Conservation (phyloP, 2,797 vertebrate genomes). For the Enteromius trimaculatus region DNA sequence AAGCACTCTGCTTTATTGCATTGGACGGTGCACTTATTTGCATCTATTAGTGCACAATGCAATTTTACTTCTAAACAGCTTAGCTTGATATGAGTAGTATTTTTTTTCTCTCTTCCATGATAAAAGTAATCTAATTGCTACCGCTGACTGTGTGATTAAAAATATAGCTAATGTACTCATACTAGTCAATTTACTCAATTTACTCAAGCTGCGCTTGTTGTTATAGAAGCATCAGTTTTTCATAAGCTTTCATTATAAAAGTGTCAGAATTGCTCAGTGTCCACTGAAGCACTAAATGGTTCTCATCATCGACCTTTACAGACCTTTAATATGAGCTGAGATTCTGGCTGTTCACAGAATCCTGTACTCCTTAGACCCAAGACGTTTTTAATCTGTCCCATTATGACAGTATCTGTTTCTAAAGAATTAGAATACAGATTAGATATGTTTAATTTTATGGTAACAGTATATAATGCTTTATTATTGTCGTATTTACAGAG, state of each 20-base stretch:
- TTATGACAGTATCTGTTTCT: neutral
- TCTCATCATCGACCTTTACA: slow-evolving; percentile 40
- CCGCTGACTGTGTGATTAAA: slow-evolving; percentile 40
- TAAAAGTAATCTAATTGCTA: slow-evolving; percentile 46
- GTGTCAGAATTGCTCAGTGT: slow-evolving; percentile 48
- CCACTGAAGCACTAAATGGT: slow-evolving; percentile 23
- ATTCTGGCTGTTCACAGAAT: neutral
- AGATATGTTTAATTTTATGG: neutral
- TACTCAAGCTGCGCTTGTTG: slow-evolving; percentile 46
- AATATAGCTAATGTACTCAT: slow-evolving; percentile 47
- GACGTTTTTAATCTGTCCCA: neutral
- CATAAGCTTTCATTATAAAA: slow-evolving; percentile 55
- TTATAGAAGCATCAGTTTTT: slow-evolving; percentile 51
- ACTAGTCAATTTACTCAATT: slow-evolving; percentile 59
- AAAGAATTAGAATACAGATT: neutral
- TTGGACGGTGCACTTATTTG: slow-evolving; percentile 56
- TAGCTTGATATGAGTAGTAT: slow-evolving; percentile 25
- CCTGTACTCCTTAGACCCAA: neutral
- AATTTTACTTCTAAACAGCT: slow-evolving; percentile 33
- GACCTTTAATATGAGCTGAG: slow-evolving; percentile 28
- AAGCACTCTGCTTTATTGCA: slow-evolving; percentile 54
- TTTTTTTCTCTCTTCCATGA: slow-evolving; percentile 15
- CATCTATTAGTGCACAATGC: slow-evolving; percentile 38
- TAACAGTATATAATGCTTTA: neutral
- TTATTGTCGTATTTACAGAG: neutral